A percentile compares a stretch with the other conserved stretches of the same genome.
Conservation (phyloP, 2,113 vertebrate genomes). For the Noctilio leporinus region DNA sequence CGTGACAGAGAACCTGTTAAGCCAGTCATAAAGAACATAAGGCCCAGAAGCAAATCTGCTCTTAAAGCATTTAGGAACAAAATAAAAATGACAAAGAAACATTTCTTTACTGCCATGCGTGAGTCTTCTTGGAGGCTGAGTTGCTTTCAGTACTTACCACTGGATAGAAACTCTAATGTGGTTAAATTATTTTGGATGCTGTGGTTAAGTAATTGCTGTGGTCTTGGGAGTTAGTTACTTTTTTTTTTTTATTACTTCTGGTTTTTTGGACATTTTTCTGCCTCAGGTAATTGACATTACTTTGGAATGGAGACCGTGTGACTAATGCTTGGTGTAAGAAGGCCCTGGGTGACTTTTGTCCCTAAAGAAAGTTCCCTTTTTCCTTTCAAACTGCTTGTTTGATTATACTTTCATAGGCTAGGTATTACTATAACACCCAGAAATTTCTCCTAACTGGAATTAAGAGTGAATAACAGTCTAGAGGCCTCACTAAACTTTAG, state of each 20-base stretch:
- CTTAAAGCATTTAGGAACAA: not conserved
- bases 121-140: slow-evolving; percentile 2
- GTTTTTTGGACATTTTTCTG: slow-evolving; percentile 30
- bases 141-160: slow-evolving; percentile 32
- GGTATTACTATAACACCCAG: slow-evolving; percentile 25
- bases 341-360: not conserved
- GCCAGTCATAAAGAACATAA: not conserved
- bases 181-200: slow-evolving; percentile 52
- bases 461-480: slow-evolving; percentile 21
- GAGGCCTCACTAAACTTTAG: not conserved
- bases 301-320: slow-evolving; percentile 6
- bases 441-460: slow-evolving; percentile 39
- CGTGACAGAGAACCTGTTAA: not conserved
- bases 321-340: not conserved
- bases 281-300: slow-evolving; percentile 33
- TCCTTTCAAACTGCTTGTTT: not conserved
- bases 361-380: not conserved
- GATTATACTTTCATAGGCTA: slow-evolving; percentile 28
- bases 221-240: slow-evolving; percentile 22
- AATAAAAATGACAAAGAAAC: not conserved
- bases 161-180: slow-evolving; percentile 41
- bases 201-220: slow-evolving; percentile 49
- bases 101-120: not conserved
- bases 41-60: not conserved
- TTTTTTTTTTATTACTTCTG: slow-evolving; percentile 1